Percentiles rank a stretch among this genome's conserved stretches.
Evolutionary conservation across 2,797 vertebrate genomes (phyloP).

Genomic region (Chelon auratus): DNA sequence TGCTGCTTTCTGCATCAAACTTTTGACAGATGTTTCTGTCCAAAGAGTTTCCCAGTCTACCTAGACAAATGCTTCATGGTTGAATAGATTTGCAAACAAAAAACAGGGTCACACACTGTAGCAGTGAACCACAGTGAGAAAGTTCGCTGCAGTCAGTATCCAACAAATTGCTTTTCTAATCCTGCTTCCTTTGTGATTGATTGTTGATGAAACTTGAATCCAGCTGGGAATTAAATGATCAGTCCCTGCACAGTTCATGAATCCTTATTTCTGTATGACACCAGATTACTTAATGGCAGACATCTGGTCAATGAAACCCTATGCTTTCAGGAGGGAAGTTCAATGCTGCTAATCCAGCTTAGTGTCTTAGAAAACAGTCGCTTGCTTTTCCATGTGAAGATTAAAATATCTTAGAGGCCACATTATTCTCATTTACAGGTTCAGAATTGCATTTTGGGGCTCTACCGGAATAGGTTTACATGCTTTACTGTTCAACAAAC

Average conservation of each 20-base stretch:
- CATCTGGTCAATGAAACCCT: conserved; percentile 77
- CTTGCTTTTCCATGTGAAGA: conserved; percentile 38
- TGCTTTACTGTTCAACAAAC: too few relatives aligned
- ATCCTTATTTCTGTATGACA: conserved; percentile 74
- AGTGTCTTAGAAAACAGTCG: conserved; percentile 41
- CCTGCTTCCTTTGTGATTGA: conserved; percentile 42
- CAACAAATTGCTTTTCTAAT: conserved; percentile 51
- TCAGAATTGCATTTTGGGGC: too few relatives aligned
- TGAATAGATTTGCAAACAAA: conserved; percentile 57
- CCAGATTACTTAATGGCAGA: conserved; percentile 79
- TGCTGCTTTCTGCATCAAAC: conserved; percentile 74
- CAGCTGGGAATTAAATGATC: conserved; percentile 64
- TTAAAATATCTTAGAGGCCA: conserved; percentile 6
- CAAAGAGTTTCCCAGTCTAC: conserved; percentile 56
- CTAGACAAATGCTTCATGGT: conserved; percentile 50
- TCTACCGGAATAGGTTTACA: too few relatives aligned
- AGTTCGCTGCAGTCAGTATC: conserved; percentile 52
- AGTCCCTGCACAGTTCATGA: conserved; percentile 59
- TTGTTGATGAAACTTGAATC: conserved; percentile 75
- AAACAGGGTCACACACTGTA: conserved; percentile 40
- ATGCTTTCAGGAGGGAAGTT: conserved; percentile 60
- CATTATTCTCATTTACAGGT: too few relatives aligned
- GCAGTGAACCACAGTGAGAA: conserved; percentile 32
- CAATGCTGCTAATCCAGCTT: conserved; percentile 53
- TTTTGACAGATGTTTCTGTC: conserved; percentile 70